These are phyloP conservation scores for Notechis scutatus DNA, from an alignment of 2,113 vertebrate species.

Conservation along the genomic window DNA sequence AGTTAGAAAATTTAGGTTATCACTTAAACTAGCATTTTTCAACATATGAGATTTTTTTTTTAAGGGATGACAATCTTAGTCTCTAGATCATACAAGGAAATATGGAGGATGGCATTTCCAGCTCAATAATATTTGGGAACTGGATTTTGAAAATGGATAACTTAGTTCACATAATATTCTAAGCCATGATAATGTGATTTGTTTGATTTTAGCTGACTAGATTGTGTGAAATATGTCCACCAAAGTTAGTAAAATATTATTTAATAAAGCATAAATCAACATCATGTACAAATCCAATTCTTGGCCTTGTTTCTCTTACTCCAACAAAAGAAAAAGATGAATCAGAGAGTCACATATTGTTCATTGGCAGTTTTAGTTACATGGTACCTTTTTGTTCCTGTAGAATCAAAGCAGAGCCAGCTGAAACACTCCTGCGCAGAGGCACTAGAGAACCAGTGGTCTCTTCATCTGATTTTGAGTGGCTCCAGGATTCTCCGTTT, in stretches of 20 bases:
- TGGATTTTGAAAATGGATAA: not conserved
- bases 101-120: not conserved
- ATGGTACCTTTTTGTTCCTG: constrained; percentile 72
- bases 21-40: not conserved
- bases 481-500: not conserved
- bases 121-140: not conserved
- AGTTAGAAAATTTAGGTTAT: not conserved
- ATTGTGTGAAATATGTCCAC: not conserved
- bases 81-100: not conserved
- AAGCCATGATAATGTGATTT: not conserved
- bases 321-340: not conserved
- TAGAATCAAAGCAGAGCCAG: constrained; percentile 48
- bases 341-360: not conserved
- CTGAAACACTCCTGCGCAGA: constrained; percentile 56
- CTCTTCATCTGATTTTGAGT: rapidly evolving
- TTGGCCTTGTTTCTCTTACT: not conserved
- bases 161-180: not conserved
- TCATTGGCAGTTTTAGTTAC: rapidly evolving
- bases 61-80: not conserved
- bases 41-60: not conserved
- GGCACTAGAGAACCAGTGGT: not conserved
- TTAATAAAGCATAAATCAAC: not conserved
- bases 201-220: not conserved
- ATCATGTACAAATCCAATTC: not conserved
- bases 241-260: not conserved